Evolutionary conservation across 1,140 invertebrate genomes (phyloP).

Genomic region (Thalassaphorura encarpata): DNA sequence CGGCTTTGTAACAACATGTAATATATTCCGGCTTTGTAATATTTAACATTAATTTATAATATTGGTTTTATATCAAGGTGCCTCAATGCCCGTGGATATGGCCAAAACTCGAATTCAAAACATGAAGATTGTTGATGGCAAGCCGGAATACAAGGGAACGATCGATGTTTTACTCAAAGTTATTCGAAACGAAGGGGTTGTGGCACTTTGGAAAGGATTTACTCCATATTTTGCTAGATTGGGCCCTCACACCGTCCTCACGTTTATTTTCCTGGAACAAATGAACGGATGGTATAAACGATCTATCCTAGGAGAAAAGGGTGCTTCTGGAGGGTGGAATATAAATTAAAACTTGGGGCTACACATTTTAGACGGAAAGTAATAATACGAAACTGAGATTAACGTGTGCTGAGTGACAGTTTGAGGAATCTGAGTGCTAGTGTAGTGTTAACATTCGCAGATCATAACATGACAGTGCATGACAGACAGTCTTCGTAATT

Average conservation of each 20-base stretch:
- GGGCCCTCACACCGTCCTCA: conserved; percentile 96
- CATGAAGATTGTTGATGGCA: conserved; percentile 84
- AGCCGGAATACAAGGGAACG: conserved; percentile 84
- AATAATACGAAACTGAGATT: too few species aligned
- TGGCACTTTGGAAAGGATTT: conserved; percentile 98
- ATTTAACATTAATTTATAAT: too few species aligned
- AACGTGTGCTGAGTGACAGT: too few species aligned
- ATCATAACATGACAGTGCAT: too few species aligned
- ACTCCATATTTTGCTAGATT: conserved; percentile 84
- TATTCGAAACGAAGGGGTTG: conserved; percentile 80
- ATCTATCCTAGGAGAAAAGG: conserved; percentile 35
- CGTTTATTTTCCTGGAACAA: conserved; percentile 97
- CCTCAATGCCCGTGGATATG: conserved; percentile 98
- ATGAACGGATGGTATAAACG: conserved; percentile 62
- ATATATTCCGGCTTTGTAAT: too few species aligned
- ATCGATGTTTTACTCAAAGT: conserved; percentile 75
- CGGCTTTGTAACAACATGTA: conserved; percentile 90
- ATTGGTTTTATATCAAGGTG: too few species aligned
- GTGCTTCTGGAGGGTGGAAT: too few species aligned
- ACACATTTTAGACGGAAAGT: too few species aligned
- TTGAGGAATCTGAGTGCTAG: too few species aligned
- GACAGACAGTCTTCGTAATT: too few species aligned
- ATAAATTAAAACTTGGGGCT: too few species aligned
- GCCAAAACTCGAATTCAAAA: conserved; percentile 98
- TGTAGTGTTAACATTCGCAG: too few species aligned